Percentiles rank a stretch among this genome's conserved stretches.
phyloP scores from a whole-genome alignment of 2,113 vertebrate genomes.

The Bufo bufo region DNA sequence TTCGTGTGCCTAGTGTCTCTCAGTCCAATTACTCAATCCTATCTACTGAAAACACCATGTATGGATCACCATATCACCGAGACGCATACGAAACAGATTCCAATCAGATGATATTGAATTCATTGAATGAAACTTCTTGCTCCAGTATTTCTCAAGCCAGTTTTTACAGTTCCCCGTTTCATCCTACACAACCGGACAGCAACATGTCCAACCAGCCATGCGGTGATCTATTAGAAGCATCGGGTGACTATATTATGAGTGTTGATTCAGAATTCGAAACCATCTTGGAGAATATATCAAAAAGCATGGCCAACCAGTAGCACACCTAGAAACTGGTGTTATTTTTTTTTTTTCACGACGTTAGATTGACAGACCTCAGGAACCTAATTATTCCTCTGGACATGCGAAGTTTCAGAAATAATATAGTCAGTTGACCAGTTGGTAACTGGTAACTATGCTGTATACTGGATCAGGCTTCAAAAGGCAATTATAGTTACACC shows the following conservation, averaged over 20 bases:
- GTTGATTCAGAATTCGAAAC: conserved; percentile 39
- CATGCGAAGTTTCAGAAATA: neutral
- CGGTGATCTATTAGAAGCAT: neutral
- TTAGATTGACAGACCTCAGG: neutral
- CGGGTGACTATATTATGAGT: conserved; percentile 6
- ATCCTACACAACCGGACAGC: neutral
- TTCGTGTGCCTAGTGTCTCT: neutral
- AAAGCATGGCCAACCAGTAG: conserved; percentile 16
- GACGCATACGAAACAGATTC: neutral
- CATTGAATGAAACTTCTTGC: neutral
- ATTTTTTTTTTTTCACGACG: neutral
- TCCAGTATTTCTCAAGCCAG: neutral
- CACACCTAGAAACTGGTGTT: neutral
- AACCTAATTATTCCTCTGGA: conserved; percentile 6
- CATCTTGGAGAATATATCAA: conserved; percentile 3
- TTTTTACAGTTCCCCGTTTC: neutral
- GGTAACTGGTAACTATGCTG: neutral
- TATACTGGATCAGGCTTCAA: neutral
- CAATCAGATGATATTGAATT: neutral
- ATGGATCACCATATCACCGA: neutral
- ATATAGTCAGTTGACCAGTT: neutral
- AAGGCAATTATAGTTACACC: neutral
- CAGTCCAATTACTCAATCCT: neutral
- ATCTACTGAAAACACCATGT: neutral
- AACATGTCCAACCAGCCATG: neutral